These are phyloP conservation scores for Allygus modestus DNA, from an alignment of 2,888 invertebrate genomes.

Conservation along the genomic window DNA sequence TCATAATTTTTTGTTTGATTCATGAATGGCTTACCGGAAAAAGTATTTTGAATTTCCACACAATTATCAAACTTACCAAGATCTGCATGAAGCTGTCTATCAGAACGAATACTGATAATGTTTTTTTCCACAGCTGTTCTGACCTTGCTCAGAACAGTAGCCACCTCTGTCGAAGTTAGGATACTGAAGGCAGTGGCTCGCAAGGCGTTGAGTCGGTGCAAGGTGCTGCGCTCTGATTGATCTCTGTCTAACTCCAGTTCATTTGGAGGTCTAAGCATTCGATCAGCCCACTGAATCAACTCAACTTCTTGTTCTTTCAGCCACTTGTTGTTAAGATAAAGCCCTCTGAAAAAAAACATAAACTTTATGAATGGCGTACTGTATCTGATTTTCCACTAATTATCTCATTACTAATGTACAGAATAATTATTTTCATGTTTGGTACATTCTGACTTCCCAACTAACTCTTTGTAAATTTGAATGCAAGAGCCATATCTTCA, in stretches of 20 bases:
- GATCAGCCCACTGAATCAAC: slow-evolving; percentile 89
- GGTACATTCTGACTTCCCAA: too few species aligned
- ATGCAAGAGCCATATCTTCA: too few species aligned
- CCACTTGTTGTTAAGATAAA: slow-evolving; percentile 73
- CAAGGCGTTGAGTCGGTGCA: slow-evolving; percentile 45
- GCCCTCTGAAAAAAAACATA: slow-evolving; percentile 61
- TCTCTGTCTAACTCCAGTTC: slow-evolving; percentile 75
- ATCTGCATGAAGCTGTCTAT: slow-evolving; percentile 90
- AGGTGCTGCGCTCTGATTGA: slow-evolving; percentile 8
- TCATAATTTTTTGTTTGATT: too few species aligned
- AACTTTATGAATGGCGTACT: too few species aligned
- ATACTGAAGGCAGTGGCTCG: slow-evolving; percentile 19
- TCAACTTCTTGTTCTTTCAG: slow-evolving; percentile 83
- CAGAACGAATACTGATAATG: slow-evolving; percentile 84
- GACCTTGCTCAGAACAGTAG: slow-evolving; percentile 78
- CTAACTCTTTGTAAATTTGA: too few species aligned
- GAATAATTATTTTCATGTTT: not conserved
- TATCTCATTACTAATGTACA: too few species aligned
- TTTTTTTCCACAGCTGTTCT: slow-evolving; percentile 85
- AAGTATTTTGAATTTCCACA: too few species aligned
- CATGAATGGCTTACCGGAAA: too few species aligned
- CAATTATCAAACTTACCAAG: too few species aligned
- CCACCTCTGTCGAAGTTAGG: not conserved
- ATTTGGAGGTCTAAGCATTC: slow-evolving; percentile 84
- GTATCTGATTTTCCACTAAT: too few species aligned